Evolutionary conservation across 2,888 invertebrate species (phyloP).

Genomic region (Agonopterix subpropinquella): DNA sequence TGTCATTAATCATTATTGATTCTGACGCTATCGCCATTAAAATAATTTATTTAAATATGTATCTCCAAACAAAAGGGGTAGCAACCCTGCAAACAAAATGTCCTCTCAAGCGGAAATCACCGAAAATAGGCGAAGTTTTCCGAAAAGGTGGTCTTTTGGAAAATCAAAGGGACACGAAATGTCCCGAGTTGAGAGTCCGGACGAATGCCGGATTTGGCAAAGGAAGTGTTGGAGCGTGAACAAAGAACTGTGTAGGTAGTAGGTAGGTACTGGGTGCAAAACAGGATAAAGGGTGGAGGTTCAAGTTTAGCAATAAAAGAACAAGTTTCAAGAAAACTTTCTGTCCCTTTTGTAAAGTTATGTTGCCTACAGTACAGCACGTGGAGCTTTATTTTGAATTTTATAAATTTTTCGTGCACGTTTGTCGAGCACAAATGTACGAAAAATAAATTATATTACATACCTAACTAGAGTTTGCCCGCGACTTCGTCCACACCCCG

Average conservation of each 20-base stretch:
- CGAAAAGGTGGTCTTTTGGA: constrained; percentile 21
- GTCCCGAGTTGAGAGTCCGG: neutral
- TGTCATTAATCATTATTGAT: no score
- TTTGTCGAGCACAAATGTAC: no score
- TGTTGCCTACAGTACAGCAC: no score
- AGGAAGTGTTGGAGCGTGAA: constrained; percentile 1
- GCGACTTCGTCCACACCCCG: no score
- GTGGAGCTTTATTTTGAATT: no score
- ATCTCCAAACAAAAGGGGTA: neutral
- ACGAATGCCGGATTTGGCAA: neutral
- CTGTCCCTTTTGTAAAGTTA: no score
- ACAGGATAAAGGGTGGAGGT: neutral
- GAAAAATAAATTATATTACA: no score
- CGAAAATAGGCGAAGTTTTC: constrained; percentile 13
- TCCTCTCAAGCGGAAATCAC: constrained; percentile 11
- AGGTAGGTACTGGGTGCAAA: neutral
- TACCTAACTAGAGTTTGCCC: no score
- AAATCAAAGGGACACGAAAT: constrained; percentile 24
- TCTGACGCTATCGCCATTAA: no score
- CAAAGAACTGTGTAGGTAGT: neutral
- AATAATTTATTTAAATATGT: no score
- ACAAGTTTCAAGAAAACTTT: neutral
- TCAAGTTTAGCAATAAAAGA: neutral
- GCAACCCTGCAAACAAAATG: neutral
- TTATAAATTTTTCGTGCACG: no score